These are phyloP conservation scores for Lepidostoma basale DNA, from an alignment of 1,140 invertebrate species.

Conservation along the genomic window DNA sequence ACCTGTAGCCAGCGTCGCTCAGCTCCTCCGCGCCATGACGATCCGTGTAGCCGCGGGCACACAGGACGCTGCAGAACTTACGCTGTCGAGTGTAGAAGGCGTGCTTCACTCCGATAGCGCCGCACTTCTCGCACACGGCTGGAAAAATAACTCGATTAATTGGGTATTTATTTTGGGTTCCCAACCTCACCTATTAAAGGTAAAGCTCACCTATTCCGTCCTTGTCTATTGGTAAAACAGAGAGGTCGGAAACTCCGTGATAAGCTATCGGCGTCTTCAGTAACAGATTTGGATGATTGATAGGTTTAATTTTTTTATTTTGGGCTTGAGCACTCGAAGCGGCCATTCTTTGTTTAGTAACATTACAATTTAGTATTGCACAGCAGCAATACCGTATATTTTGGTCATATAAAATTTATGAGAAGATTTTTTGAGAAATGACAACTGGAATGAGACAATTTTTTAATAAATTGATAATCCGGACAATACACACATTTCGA, in stretches of 20 bases:
- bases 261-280: slow-evolving; percentile 81
- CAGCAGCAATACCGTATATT: slow-evolving; percentile 1
- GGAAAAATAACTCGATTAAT: slow-evolving; percentile 45
- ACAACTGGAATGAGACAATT: too few relatives aligned
- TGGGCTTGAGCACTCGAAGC: slow-evolving; percentile 26
- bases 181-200: background rate
- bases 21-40: slow-evolving; percentile 21
- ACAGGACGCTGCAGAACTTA: slow-evolving; percentile 78
- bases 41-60: slow-evolving; percentile 63
- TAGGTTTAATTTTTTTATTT: slow-evolving; percentile 70
- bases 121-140: slow-evolving; percentile 90
- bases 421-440: too few relatives aligned
- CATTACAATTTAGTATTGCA: slow-evolving; percentile 23
- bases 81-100: slow-evolving; percentile 88
- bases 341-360: slow-evolving; percentile 32
- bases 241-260: slow-evolving; percentile 69
- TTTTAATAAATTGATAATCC: too few relatives aligned
- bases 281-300: slow-evolving; percentile 76
- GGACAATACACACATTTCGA: too few relatives aligned
- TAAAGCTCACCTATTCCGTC: slow-evolving; percentile 73
- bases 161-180: background rate
- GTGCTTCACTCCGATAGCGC: slow-evolving; percentile 86
- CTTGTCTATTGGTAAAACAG: slow-evolving; percentile 74
- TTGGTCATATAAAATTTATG: too few relatives aligned
- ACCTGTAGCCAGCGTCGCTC: slow-evolving; percentile 50